Conservation (phyloP, 2,888 invertebrate genomes). For the Clanis bilineata region DNA sequence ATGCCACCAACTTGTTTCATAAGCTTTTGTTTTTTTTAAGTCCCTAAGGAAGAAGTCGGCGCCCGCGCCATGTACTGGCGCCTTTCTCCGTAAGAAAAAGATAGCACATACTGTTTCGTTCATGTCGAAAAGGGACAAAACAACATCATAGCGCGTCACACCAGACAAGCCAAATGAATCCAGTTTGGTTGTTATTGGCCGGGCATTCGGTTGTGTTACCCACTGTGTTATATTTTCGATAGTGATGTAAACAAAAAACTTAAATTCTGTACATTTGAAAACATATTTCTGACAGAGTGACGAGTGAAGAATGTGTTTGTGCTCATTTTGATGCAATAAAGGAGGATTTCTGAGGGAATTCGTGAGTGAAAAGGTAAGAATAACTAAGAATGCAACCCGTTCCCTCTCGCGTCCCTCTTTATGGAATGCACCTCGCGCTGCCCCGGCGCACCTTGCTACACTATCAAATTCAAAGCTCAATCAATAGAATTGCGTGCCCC, state of each 20-base stretch:
- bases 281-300: constrained; percentile 51
- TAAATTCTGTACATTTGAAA: constrained; percentile 48
- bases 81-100: constrained; percentile 70
- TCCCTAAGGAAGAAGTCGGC: constrained; percentile 77
- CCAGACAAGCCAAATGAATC: constrained; percentile 65
- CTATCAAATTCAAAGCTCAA: constrained; percentile 54
- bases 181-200: constrained; percentile 74
- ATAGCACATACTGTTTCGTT: constrained; percentile 32
- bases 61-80: constrained; percentile 76
- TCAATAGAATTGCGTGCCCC: constrained; percentile 28
- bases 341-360: constrained; percentile 41
- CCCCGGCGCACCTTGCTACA: constrained; percentile 74
- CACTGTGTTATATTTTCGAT: constrained; percentile 42
- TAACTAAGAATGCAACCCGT: constrained; percentile 73
- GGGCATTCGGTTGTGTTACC: constrained; percentile 58
- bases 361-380: constrained; percentile 64
- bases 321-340: constrained; percentile 34
- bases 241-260: constrained; percentile 74
- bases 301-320: constrained; percentile 56
- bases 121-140: constrained; percentile 55
- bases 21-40: constrained; percentile 74
- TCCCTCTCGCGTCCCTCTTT: constrained; percentile 76
- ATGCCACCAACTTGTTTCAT: constrained; percentile 75
- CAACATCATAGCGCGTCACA: constrained; percentile 71
- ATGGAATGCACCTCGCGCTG: constrained; percentile 71